These are phyloP conservation scores for Papilio polyxenes DNA, from an alignment of 1,140 invertebrate species.

Conservation along the genomic window DNA sequence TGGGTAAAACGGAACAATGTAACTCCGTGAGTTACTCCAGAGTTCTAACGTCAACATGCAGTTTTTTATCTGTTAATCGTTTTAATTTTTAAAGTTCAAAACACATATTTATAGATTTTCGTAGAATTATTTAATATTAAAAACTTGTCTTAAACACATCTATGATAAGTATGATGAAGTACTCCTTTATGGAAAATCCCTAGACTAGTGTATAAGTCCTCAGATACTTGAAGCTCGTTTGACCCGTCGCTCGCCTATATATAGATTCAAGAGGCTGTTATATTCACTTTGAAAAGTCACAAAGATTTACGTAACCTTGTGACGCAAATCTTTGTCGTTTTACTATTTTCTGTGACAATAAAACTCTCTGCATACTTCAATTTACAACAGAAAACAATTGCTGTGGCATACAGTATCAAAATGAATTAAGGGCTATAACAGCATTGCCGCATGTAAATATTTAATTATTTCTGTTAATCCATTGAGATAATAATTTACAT, in stretches of 20 bases:
- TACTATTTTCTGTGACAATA: neutral
- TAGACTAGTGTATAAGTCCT: neutral
- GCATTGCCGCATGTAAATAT: neutral
- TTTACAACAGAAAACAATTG: neutral
- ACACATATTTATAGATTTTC: too few species aligned
- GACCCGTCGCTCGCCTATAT: slow-evolving; percentile 9
- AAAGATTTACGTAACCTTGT: slow-evolving; percentile 21
- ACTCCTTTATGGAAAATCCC: neutral
- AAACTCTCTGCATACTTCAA: neutral
- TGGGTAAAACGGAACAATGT: too few species aligned
- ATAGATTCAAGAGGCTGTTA: slow-evolving; percentile 21
- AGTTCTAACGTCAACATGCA: too few species aligned
- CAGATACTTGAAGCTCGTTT: neutral
- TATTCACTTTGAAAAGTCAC: slow-evolving; percentile 14
- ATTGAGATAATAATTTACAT: too few species aligned
- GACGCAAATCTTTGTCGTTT: slow-evolving; percentile 10
- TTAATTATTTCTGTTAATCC: neutral
- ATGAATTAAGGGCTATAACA: neutral
- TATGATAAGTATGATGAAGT: neutral
- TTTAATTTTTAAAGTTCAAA: too few species aligned
- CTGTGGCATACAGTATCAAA: neutral
- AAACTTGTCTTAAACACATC: neutral
- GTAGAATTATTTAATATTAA: too few species aligned
- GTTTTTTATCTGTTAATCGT: too few species aligned
- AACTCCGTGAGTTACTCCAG: too few species aligned